Percentiles rank a stretch among this genome's conserved stretches.
Conservation (phyloP, 2,113 vertebrate species). For the Tinamus guttatus region DNA sequence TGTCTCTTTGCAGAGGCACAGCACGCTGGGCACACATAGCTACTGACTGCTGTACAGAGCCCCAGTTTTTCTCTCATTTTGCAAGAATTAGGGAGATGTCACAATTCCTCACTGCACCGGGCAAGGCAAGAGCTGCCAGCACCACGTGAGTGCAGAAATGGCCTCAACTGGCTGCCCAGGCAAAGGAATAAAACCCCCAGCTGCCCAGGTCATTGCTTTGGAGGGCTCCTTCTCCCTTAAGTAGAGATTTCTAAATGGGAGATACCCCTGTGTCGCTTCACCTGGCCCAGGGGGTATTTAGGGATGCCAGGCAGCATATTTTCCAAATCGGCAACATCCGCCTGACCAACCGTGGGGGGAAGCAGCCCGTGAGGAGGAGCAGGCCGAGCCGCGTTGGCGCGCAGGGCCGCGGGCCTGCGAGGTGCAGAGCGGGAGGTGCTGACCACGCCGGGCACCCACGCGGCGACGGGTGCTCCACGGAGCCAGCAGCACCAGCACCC, state of each 20-base stretch:
- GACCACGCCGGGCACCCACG: not conserved
- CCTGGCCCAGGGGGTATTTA: not conserved
- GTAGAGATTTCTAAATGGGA: not conserved
- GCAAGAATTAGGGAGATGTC: not conserved
- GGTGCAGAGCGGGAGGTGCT: not conserved
- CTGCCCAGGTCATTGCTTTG: not conserved
- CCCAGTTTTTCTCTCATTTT: not conserved
- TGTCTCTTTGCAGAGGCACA: not conserved
- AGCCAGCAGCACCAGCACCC: not conserved
- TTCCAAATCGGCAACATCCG: not conserved
- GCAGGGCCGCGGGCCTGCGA: not conserved
- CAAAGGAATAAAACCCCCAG: not conserved
- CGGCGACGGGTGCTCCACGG: not conserved
- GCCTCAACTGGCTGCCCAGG: not conserved
- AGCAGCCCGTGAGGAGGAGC: not conserved
- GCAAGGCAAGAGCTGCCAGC: not conserved
- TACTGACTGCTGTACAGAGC: not conserved
- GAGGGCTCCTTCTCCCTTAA: not conserved
- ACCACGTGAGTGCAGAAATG: not conserved
- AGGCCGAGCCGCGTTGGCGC: not conserved
- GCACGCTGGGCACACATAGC: fast-evolving
- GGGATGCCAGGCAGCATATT: not conserved
- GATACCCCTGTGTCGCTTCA: not conserved
- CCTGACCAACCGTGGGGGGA: not conserved
- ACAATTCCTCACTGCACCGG: not conserved